Evolutionary conservation across 2,888 invertebrate genomes (phyloP), one percentile per base, ranked within the genome.

Genomic region (Pseudanteris insignis): DNA sequence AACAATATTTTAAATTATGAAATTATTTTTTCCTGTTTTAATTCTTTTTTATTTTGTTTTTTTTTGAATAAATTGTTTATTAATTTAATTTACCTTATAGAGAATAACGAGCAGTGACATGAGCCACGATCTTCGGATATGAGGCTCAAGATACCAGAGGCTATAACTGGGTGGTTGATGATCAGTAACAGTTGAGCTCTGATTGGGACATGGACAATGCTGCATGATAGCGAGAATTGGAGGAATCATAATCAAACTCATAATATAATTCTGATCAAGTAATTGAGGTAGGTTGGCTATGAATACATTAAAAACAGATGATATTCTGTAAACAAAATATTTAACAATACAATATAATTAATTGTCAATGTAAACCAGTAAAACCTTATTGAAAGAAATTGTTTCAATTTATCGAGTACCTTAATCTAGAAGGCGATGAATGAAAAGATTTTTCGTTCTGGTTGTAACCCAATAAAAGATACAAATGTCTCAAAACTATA

Each of bases 221-320:
- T 92, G 88, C 41, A 95, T 84, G 43, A 94, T 84, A 41, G 86
- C 86, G 50, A 96, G 81, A 0, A 93, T 90, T 0, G 94, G 92
- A 4, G 94, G 91, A 3, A 97, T 86, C 43, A 99, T 86, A 54
- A 89, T 86, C 68, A 91, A 90, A 0, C 97, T 97, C 85, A 99
- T 94, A 63, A 90, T 83, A 77, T 96, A 94, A 81, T 99, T 99
- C 78, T 95, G 93, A 79, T 99, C 99, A 74, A 99, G 78, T 7
- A 99, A 86, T 83, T 94, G 94, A 0, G 97, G 95, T 61, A 98
- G 81, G 75, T 94, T 96, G 18, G 94, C 89, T 76, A 99, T 83
- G 78, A 97, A 98, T 1, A 95, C 95, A 81, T 96, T 96, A 82
- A 97, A 97, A 1, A 96, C 94, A 0, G 97, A 91, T 0, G 96